Base-by-base conservation (phyloP, 2,113 vertebrate species). In the Pitta sordida region DNA sequence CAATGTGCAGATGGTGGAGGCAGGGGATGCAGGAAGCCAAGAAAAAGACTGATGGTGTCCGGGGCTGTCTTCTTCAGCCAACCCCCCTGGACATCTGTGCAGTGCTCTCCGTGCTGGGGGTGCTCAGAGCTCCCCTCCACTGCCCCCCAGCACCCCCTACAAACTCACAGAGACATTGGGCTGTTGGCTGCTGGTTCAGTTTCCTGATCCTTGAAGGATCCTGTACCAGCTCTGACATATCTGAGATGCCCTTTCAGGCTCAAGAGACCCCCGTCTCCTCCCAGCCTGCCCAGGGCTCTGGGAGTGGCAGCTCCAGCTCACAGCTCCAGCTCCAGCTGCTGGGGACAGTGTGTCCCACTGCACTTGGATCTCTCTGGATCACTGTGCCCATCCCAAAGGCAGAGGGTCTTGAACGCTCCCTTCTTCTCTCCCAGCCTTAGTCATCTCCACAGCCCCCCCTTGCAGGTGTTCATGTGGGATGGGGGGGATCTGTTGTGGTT, bases 61-160 rank as follows among this genome's bases (percentile, higher is more conserved):
- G 13, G 21, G 53, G 10, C 39, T 21, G 5, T 39, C n/a, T 51
- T 43, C 70, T 48, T 63, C 58, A 60, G 36, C 30, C 71, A 87
- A 7, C 1, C 3, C 15, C 3, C 22, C 24, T 9, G 27, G 21
- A 37, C 23, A 26, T 4, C 8, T 18, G 12, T n/a, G 23, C 13
- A 26, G 26, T 21, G 14, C 23, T 6, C 24, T 65, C 37, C 6
- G 0, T 26, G 22, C 70, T 21, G 7, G 18, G 29, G 11, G 5
- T 34, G 8, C 30, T 64, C 71, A 55, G 88, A 55, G 41, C 24
- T 17, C 22, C 13, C 9, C n/a, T 30, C 17, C 77, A 18, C 1
- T 60, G 51, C 58, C 36, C 48, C 49, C 11, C 79, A 71, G 34
- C 43, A 85, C 6, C n/a, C 27, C 11, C 32, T 34, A 43, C 37